Conservation (phyloP, 2,888 invertebrate genomes). For the Aphidoletes aphidimyza region DNA sequence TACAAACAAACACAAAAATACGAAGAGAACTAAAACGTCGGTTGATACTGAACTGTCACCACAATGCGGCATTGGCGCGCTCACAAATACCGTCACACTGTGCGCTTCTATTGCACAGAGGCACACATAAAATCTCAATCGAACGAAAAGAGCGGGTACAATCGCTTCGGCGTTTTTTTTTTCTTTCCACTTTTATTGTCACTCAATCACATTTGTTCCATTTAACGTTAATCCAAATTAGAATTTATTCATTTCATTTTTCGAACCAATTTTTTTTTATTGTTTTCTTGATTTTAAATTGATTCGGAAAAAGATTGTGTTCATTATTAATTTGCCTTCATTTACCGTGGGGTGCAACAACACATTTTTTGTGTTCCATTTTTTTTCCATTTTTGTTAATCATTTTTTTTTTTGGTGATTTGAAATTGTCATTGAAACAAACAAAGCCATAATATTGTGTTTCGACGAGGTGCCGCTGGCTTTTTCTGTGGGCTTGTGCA, state of each 20-base stretch:
- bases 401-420: too few species aligned
- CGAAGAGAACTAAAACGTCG: too few species aligned
- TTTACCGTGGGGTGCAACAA: too few species aligned
- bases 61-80: slow-evolving; percentile 34
- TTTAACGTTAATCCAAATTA: slow-evolving; percentile 23
- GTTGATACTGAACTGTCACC: neutral
- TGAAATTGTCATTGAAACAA: neutral
- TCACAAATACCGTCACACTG: slow-evolving; percentile 9
- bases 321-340: too few species aligned
- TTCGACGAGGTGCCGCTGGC: neutral
- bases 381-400: too few species aligned
- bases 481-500: neutral
- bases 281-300: neutral
- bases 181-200: slow-evolving; percentile 1
- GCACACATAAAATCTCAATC: neutral
- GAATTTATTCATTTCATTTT: neutral
- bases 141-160: slow-evolving; percentile 47
- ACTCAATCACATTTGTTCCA: slow-evolving; percentile 15
- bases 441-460: neutral
- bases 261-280: neutral
- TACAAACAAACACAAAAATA: slow-evolving; percentile 16
- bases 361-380: too few species aligned
- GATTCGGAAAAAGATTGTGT: too few species aligned
- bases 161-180: slow-evolving; percentile 52
- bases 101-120: neutral